Evolutionary conservation across 2,113 vertebrate species (phyloP).

Genomic region (Oreochromis spilurus): DNA sequence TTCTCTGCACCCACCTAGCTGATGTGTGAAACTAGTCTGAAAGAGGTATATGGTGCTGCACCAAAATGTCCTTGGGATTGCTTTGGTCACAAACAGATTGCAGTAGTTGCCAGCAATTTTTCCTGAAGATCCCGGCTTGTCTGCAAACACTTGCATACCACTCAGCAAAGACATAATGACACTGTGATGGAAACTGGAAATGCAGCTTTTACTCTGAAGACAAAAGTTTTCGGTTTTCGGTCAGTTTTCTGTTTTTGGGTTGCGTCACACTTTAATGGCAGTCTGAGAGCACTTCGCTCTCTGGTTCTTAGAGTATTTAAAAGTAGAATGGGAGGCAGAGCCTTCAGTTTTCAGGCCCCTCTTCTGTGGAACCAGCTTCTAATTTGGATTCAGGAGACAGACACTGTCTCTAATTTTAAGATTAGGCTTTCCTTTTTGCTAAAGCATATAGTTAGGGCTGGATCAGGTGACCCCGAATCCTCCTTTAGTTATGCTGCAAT

Average conservation of each 20-base stretch:
- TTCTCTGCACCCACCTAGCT: neutral
- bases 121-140: neutral
- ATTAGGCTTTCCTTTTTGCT: neutral
- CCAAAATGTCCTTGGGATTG: neutral
- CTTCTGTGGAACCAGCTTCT: neutral
- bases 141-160: neutral
- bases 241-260: neutral
- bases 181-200: neutral
- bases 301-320: neutral
- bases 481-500: neutral
- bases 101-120: rapidly evolving
- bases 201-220: neutral
- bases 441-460: neutral
- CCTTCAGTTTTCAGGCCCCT: neutral
- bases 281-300: neutral
- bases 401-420: neutral
- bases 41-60: neutral
- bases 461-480: neutral
- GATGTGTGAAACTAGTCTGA: neutral
- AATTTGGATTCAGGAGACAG: neutral
- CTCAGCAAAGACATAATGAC: neutral
- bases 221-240: neutral
- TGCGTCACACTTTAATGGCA: neutral
- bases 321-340: neutral
- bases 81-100: neutral